These are phyloP conservation scores for Smithornis capensis DNA, from an alignment of 2,113 vertebrate species.

Conservation along the genomic window DNA sequence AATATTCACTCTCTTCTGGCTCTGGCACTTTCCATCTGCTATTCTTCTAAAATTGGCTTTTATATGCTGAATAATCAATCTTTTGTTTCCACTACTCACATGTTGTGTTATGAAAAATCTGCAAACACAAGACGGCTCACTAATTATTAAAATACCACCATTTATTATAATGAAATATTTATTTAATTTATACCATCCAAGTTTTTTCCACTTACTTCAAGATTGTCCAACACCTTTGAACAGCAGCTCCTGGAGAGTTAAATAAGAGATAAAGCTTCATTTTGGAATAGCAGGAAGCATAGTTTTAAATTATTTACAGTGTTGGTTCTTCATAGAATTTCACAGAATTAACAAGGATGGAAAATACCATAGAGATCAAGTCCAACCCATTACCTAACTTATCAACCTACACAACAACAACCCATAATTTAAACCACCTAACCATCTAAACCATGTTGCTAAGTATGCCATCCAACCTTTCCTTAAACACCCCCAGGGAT, in stretches of 20 bases:
- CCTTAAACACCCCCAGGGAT: no score
- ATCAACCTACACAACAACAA: no score
- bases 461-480: no score
- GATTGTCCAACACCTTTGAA: neutral
- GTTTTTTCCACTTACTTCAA: neutral
- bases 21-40: neutral
- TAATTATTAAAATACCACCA: neutral
- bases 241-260: neutral
- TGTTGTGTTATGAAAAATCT: neutral
- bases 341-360: no score
- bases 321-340: neutral
- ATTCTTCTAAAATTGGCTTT: neutral
- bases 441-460: no score
- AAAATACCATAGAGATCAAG: no score
- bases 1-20: neutral
- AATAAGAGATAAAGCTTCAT: neutral
- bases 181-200: neutral
- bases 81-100: neutral
- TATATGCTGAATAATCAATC: neutral
- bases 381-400: no score
- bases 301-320: neutral
- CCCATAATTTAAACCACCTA: no score
- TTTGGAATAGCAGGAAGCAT: neutral
- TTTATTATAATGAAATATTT: neutral
- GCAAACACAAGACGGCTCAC: neutral